Evolutionary conservation across 2,888 invertebrate species (phyloP), one percentile per base, ranked within the genome.

Genomic region (Drosophila nr. fundita): DNA sequence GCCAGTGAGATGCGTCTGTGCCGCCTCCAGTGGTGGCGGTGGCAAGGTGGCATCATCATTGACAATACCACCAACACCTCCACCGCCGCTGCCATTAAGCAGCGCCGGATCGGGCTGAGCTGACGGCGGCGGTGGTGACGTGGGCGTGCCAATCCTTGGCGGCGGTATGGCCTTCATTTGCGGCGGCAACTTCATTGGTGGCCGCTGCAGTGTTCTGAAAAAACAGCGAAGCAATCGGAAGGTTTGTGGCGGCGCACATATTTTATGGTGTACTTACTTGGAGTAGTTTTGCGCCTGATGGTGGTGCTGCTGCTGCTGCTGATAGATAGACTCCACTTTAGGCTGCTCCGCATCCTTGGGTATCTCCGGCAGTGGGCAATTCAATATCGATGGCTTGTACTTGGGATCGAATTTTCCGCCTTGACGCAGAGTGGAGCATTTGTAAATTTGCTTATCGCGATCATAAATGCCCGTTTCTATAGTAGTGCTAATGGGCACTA

Each of bases 391-490:
- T 61, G 93, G 93, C 80, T 93, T 93, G 76, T 93, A 93, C 71
- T 93, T 93, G 54, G 93, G 92, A 90, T 93, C 93, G 69, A 92
- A 93, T 78, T 93, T 93, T 58, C 93, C 93, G 58, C 93, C 93
- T 74, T 93, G 93, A 5, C 93, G 81, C 67, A 93, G 77, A 7
- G 93, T 93, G 42, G 93, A 93, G 74, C 93, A 93, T 71, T 93
- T 93, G 67, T 93, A 93, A 68, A 93, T 93, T 63, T 93, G 93
- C 82, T 93, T 93, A 57, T 93, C 93, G 18, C 93, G 91, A 70
- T 93, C 93, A 50, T 92, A 93, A 73, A 93, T 93, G 32, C 92
- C 90, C 71, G 91, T 89, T 70, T 93, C 93, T 74, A 92, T 92
- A 38, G 60, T 66, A 32, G 84, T 84, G 60, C 76, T 84, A 29